Conservation (phyloP, 92 coral and sea anemone species). For the Virgularia gustaviana region DNA sequence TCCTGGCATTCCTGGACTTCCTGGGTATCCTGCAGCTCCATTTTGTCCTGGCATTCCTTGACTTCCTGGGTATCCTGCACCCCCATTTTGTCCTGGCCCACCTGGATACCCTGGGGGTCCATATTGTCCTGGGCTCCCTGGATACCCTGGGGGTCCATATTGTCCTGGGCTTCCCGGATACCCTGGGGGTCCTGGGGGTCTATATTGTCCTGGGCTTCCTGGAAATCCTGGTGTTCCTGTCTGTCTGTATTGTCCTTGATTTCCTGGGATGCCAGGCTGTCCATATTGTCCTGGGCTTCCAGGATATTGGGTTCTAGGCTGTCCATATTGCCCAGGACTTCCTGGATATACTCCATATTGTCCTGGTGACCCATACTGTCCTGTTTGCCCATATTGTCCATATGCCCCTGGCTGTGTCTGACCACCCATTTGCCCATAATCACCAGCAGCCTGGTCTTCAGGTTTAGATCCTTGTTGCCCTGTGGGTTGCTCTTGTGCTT, state of each 20-base stretch:
- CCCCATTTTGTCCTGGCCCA: constrained; percentile 1
- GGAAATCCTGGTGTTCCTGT: constrained; percentile 5
- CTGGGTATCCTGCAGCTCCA: background rate
- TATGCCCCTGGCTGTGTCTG: background rate
- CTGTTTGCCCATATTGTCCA: constrained; percentile 3
- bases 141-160: background rate
- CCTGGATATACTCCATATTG: constrained; percentile 2
- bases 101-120: constrained; percentile 12
- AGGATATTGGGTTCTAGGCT: background rate
- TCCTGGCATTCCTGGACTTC: background rate
- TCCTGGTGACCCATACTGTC: background rate
- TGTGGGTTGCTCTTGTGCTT: background rate
- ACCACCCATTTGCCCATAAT: background rate
- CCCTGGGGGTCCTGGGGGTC: constrained; percentile 2
- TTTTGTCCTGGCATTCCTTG: background rate
- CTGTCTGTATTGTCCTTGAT: constrained; percentile 1
- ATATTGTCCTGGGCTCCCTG: background rate
- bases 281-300: background rate
- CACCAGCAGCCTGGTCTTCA: background rate
- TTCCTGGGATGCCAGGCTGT: background rate
- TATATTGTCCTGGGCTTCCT: background rate
- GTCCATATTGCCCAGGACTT: constrained; percentile 3
- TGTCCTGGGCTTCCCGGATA: background rate
- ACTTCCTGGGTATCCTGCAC: too few species aligned
- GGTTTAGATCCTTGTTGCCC: background rate